Evolutionary conservation across 64 coral and sea anemone species (phyloP), one percentile per base, ranked within the genome.

Genomic region (Actinia equina): DNA sequence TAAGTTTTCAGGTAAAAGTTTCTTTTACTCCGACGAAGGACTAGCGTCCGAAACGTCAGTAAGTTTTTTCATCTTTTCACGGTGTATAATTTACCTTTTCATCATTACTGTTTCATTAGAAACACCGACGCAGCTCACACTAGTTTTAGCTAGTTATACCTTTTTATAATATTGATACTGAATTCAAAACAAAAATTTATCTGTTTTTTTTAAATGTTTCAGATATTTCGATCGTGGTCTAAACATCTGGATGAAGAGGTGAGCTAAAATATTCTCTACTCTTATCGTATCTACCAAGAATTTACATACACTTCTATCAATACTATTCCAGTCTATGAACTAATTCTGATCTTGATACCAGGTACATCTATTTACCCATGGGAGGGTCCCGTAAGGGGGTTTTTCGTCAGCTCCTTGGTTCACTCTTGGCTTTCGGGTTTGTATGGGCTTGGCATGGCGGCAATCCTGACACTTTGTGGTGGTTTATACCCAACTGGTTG

Each of bases 371-470:
- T 53, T 45, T 95, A 7, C 93, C 97, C 17, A 80, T 99, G 42
- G 97, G 93, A 69, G 97, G 96, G 71, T 99, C 97, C 43, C 93
- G 63, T 78, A 83, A 27, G 18, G 97, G 97, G 18, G 7, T 93
- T 30, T 11, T 89, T 86, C 88, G 97, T 79, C 97, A 95, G 77
- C 11, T 99, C 17, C 7, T 88, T 2, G 88, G 81, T 9, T 91
- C 97, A 20, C 86, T 95, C 43, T 69, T 86, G 80, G n/a, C 97
- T 6, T 99, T 99, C 86, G 83, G 76, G 20, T 99, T 90, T 80
- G 86, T 99, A 77, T 99, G 90, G 91, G 88, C 91, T 30, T 99
- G 97, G 97, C 97, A 99, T 71, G 97, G 97, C 17, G 88, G 84
- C 37, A 51, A 95, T 26, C 1, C 43, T 3, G 46, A 89, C 42